Evolutionary conservation across 2,888 invertebrate species (phyloP), one percentile per base, ranked within the genome.

Genomic region (Graphium colonna): DNA sequence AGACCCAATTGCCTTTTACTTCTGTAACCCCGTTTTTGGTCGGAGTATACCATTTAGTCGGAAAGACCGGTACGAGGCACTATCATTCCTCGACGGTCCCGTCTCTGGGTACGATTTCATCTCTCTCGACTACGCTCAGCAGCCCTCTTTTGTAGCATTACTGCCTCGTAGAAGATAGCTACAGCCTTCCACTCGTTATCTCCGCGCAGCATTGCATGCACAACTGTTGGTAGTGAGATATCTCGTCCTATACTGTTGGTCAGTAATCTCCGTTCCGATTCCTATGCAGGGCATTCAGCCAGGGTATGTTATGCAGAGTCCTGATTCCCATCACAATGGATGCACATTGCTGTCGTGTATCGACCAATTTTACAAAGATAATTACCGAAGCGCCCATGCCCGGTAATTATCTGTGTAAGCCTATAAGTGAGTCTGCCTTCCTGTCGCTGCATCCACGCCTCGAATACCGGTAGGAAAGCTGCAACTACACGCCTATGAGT

Each of bases 251-350:
- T 31, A 2, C 10, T 1, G 31, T 9, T 31, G 4, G 31, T 31
- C 10, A 31, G 31, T 1, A 10, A 9, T 1, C 1, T 9, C 1
- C 31, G 36, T 36, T 36, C 36, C n/a, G 13, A n/a, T 36, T 36
- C 36, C 36, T 12, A 36, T 12, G 36, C 36, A 2, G n/a, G 12
- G 12, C 36, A 36, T 4, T 12, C 12, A n/a, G 36, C 36, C 13
- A 36, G 12, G n/a, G 36, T n/a, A 40, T 45, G 41, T 31, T 26
- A 40, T 7, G 51, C 44, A 45, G 41, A 31, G 15, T 52, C 47
- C 17, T 40, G 13, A 1, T 13, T 31, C 3, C 13, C 46, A 13
- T 8, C 31, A 42, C 52, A 52, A 15, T 52, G 46, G 39, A 41
- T 18, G 21, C 46, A 52, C 1, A 12, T 9, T 1, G 52, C 33